These are phyloP conservation scores for Mactromeris polynyma DNA, from an alignment of 2,888 invertebrate genomes.

Conservation along the genomic window DNA sequence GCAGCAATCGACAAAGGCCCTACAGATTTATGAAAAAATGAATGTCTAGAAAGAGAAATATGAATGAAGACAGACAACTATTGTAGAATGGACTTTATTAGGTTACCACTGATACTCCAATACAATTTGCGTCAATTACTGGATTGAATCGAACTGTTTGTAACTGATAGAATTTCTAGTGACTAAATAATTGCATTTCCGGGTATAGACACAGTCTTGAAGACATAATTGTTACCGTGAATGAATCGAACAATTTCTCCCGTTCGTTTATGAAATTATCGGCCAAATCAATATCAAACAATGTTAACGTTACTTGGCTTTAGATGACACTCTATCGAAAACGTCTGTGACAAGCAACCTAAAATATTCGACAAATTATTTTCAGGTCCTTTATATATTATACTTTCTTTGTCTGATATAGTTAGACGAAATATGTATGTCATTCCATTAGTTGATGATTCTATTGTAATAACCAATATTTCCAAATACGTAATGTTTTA, in stretches of 20 bases:
- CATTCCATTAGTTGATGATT: no score
- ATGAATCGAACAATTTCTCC: not conserved
- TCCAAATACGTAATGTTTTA: no score
- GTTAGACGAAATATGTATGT: not conserved
- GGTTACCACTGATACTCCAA: not conserved
- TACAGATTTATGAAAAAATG: not conserved
- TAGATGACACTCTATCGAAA: not conserved
- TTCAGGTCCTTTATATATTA: not conserved
- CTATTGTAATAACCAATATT: no score
- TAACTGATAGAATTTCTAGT: constrained; percentile 1
- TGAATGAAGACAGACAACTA: not conserved
- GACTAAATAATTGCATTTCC: constrained; percentile 12
- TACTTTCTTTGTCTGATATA: not conserved
- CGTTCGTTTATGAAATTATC: not conserved
- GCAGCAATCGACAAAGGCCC: no score
- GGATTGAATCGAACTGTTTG: not conserved
- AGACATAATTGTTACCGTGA: not conserved
- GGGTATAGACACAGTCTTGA: not conserved
- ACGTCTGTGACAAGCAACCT: not conserved
- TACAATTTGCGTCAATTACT: not conserved
- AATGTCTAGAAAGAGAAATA: not conserved
- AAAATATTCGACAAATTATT: not conserved
- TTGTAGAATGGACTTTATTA: not conserved
- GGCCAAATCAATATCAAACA: not conserved
- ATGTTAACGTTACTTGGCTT: not conserved